Base-by-base conservation (phyloP, 1,140 invertebrate genomes). In the Cepaea nemoralis region DNA sequence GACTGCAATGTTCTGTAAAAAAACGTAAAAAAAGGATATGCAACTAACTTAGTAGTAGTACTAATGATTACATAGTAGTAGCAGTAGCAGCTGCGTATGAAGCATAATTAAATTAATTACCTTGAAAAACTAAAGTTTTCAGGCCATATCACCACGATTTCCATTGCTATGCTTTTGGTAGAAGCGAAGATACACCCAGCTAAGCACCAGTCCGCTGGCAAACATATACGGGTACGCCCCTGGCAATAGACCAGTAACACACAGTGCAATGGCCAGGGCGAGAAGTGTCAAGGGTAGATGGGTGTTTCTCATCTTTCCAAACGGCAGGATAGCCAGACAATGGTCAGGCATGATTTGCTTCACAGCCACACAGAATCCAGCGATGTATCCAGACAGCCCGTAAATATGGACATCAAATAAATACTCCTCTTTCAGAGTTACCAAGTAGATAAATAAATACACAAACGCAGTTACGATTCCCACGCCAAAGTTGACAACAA, bases 341-440 rank as follows among this genome's bases (percentile, higher is more conserved):
- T 98, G 95, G 93, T 99, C 97, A 63, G 97, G 97, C 96, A 99
- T 98, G 84, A 98, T 97, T 92, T 99, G 98, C 89, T 98, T 97
- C 0, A 99, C 97, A 45, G 97, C 96, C 0, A 99, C 97, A 81
- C 94, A 95, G 37, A 98, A 91, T 88, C 93, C 96, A 70, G 90
- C 91, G 35, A 92, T 87, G 78, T 91, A 91, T 16, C 91, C 92
- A 27, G 90, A 88, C 67, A 92, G 77, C 70, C 98, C 97, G 90
- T 98, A 96, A 77, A 99, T 97, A 87, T 97, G 95, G 40, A 97
- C 95, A 77, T 94, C 93, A 91, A 99, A 99, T 33, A 99, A 92
- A 82, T 97, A 94, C 67, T 95, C 94, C 0, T 96, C 94, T 87
- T 98, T 95, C 87, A 94, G 94, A 31, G 96, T 97, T 82, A 95